phyloP scores from a whole-genome alignment of 2,113 vertebrate genomes.

The Mixornis gularis region DNA sequence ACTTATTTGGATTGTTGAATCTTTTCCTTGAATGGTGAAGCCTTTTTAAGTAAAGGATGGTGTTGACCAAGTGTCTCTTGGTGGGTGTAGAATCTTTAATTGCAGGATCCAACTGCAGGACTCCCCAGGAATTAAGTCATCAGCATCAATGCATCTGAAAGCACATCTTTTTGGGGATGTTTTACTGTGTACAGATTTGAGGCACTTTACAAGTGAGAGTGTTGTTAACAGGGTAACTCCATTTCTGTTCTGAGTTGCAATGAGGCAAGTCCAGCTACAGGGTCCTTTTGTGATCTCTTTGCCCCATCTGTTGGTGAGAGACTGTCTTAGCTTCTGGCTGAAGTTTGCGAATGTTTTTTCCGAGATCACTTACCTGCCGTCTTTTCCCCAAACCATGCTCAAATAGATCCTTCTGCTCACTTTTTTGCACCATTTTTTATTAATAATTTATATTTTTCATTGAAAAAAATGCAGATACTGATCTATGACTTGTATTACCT shows the following conservation, averaged over 20 bases:
- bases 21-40: not conserved
- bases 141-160: not conserved
- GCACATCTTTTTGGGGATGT: not conserved
- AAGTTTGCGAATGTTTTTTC: not conserved
- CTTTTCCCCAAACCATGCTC: not conserved
- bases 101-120: not conserved
- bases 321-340: not conserved
- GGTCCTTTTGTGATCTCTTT: not conserved
- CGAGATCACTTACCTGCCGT: rapidly evolving
- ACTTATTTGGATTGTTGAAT: not conserved
- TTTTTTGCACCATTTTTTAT: not conserved
- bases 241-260: not conserved
- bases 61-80: not conserved
- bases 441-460: not conserved
- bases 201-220: not conserved
- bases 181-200: not conserved
- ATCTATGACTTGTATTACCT: not conserved
- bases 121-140: not conserved
- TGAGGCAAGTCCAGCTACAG: not conserved
- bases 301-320: constrained; percentile 41
- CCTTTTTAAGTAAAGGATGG: not conserved
- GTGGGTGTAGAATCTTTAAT: not conserved
- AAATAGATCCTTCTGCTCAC: not conserved
- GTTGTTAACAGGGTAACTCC: not conserved
- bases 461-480: not conserved